Percentiles rank a stretch among this genome's conserved stretches.
Evolutionary conservation across 1,140 invertebrate species (phyloP).

Genomic region (Drosophila athabasca): DNA sequence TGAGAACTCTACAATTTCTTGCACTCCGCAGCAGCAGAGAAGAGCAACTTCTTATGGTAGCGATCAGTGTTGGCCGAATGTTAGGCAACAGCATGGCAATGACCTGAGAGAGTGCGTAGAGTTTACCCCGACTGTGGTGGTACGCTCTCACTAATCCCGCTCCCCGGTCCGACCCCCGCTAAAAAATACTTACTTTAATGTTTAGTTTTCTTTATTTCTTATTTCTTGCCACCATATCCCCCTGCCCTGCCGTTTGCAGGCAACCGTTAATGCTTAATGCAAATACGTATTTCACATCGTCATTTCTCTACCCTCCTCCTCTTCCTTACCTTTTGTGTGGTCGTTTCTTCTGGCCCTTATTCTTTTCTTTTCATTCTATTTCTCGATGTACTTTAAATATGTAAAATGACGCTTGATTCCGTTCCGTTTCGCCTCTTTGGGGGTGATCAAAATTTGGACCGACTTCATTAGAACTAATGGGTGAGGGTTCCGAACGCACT

Average conservation of each 20-base stretch:
- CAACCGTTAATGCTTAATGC: slow-evolving; percentile 77
- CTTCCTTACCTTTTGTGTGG: slow-evolving; percentile 8
- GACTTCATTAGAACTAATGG: slow-evolving; percentile 17
- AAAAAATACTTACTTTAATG: slow-evolving; percentile 53
- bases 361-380: not conserved
- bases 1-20: slow-evolving; percentile 36
- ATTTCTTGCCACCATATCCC: slow-evolving; percentile 54
- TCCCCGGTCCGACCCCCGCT: slow-evolving; percentile 8
- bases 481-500: no score
- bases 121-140: slow-evolving; percentile 17
- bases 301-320: slow-evolving; percentile 17
- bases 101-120: slow-evolving; percentile 47
- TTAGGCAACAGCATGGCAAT: slow-evolving; percentile 51
- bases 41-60: slow-evolving; percentile 20
- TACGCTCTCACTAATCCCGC: slow-evolving; percentile 27
- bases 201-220: slow-evolving; percentile 73
- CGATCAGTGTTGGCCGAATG: slow-evolving; percentile 27
- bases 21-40: slow-evolving; percentile 14
- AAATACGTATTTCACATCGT: slow-evolving; percentile 66
- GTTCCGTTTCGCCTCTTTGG: slow-evolving; percentile 40
- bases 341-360: not conserved
- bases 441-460: slow-evolving; percentile 40
- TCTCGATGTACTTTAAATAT: slow-evolving; percentile 36
- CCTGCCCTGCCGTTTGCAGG: not conserved
- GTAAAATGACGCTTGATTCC: slow-evolving; percentile 51